Evolutionary conservation across 2,797 vertebrate genomes (phyloP).

Genomic region (Sorex maritimensis): DNA sequence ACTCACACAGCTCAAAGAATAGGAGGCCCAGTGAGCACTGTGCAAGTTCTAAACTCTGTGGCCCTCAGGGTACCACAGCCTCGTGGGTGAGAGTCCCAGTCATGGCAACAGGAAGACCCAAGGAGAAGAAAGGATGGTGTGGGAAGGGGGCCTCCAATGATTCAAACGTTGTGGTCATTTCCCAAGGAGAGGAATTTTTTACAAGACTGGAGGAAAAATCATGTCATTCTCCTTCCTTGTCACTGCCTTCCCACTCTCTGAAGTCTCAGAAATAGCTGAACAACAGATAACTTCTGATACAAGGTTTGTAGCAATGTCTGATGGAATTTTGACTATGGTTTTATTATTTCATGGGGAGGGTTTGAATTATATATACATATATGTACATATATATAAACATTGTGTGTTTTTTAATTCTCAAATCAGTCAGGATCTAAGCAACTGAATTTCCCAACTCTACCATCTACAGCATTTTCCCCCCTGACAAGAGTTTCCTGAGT

Average conservation of each 20-base stretch:
- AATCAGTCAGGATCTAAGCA: not conserved
- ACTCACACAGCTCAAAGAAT: too few relatives aligned
- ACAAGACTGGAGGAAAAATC: not conserved
- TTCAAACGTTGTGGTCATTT: not conserved
- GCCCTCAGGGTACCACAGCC: too few relatives aligned
- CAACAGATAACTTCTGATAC: not conserved
- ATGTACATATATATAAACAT: too few relatives aligned
- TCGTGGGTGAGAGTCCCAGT: too few relatives aligned
- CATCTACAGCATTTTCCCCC: not conserved
- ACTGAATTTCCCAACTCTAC: not conserved
- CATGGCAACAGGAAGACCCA: too few relatives aligned
- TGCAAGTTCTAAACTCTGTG: too few relatives aligned
- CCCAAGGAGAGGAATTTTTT: not conserved
- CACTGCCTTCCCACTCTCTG: not conserved
- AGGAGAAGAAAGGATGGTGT: too few relatives aligned
- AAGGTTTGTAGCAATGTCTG: slow-evolving; percentile 29
- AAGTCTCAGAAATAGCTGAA: not conserved
- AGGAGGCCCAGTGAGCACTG: too few relatives aligned
- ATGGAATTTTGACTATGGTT: not conserved
- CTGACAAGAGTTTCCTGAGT: not conserved
- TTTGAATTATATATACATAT: not conserved
- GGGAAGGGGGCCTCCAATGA: not conserved
- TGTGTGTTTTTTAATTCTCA: not conserved
- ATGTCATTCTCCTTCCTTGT: not conserved
- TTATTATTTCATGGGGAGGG: not conserved